These are phyloP conservation scores for Australoheros facetus DNA, from an alignment of 2,797 vertebrate genomes.

Conservation along the genomic window DNA sequence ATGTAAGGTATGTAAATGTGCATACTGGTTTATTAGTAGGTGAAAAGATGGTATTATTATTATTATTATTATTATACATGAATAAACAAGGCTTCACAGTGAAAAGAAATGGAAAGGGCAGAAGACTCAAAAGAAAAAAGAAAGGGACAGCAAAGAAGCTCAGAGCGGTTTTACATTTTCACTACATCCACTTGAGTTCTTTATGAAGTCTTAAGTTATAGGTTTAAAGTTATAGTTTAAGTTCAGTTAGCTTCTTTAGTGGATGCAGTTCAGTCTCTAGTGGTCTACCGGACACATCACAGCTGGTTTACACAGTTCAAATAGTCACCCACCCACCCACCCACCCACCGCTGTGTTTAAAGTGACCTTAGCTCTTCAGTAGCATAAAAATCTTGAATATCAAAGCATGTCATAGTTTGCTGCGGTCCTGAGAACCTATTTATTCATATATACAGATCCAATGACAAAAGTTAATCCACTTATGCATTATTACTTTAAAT, in stretches of 20 bases:
- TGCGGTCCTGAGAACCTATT: background rate
- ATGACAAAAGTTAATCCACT: background rate
- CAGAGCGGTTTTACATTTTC: background rate
- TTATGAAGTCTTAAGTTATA: background rate
- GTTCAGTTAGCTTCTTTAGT: conserved; percentile 30
- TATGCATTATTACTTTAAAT: background rate
- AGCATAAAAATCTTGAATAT: background rate
- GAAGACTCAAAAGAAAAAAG: background rate
- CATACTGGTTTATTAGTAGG: background rate
- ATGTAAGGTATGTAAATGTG: background rate
- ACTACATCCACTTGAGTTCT: background rate
- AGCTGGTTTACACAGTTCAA: conserved; percentile 7
- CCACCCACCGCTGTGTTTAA: background rate
- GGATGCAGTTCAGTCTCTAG: conserved; percentile 79
- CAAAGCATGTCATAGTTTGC: background rate
- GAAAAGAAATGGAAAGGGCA: background rate
- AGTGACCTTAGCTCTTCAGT: background rate
- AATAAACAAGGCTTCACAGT: background rate
- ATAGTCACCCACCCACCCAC: no score
- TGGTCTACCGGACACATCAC: conserved; percentile 70
- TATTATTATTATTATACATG: background rate
- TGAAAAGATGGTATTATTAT: background rate
- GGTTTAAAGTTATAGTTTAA: conserved; percentile 9
- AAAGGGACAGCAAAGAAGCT: background rate
- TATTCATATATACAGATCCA: background rate